Conservation (phyloP, 2,797 vertebrate genomes). For the Spea hammondii region DNA sequence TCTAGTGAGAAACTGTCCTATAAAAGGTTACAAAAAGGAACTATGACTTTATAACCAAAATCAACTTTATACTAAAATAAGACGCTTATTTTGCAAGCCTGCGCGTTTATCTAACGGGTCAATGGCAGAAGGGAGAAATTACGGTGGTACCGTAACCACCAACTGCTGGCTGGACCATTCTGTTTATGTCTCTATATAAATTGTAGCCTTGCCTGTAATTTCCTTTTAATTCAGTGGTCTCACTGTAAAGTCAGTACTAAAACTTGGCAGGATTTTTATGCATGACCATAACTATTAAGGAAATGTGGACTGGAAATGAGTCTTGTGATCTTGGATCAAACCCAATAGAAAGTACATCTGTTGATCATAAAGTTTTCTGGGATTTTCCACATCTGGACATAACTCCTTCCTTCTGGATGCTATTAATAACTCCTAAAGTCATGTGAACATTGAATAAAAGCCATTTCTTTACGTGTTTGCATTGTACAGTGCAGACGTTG, state of each 20-base stretch:
- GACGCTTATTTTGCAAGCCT: too few relatives aligned
- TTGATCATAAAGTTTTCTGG: slow-evolving; percentile 31
- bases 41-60: too few relatives aligned
- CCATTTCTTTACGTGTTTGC: too few relatives aligned
- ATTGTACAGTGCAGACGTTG: too few relatives aligned
- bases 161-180: too few relatives aligned
- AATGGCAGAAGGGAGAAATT: too few relatives aligned
- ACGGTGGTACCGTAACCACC: too few relatives aligned
- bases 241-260: background rate
- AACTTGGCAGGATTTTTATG: background rate
- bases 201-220: background rate
- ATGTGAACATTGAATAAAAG: slow-evolving; percentile 4
- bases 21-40: too few relatives aligned
- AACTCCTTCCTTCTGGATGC: slow-evolving; percentile 29
- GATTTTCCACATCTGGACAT: slow-evolving; percentile 35
- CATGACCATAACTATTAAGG: slow-evolving; percentile 8
- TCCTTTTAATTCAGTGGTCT: background rate
- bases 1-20: too few relatives aligned
- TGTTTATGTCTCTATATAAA: too few relatives aligned
- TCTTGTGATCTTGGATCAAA: slow-evolving; percentile 50
- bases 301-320: slow-evolving; percentile 31
- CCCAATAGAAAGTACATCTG: slow-evolving; percentile 38
- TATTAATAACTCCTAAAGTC: slow-evolving; percentile 41
- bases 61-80: too few relatives aligned
- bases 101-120: too few relatives aligned